Base-by-base conservation (phyloP, 2,113 vertebrate species). In the Notechis scutatus region DNA sequence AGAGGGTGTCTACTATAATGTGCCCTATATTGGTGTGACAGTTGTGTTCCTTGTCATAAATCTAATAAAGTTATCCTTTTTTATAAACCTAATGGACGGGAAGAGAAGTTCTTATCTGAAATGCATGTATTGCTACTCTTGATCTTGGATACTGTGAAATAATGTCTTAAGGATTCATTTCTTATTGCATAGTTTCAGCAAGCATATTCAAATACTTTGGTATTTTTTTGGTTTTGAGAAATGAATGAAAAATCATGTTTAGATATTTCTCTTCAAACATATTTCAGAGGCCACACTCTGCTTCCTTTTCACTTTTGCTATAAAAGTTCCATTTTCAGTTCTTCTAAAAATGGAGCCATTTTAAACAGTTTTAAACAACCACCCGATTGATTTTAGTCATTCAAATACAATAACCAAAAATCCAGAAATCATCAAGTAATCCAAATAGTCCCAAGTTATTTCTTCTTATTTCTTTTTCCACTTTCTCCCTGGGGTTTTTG, bases 61-160 rank as follows among this genome's bases (percentile, higher is more conserved):
- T 95, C 96, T 97, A 96, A 97, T 96, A 97, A 92, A 94, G 95
- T 95, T 97, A 96, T 97, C 96, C 96, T 97, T 92, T 64, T 94
- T 94, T 93, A 90, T 90, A 95, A 96, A 95, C 93, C 92, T 86
- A 96, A 96, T 10, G 74, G 4, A 57, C 94, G 86, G 94, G 94
- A 94, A 93, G 95, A 95, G 91, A 95, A 94, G 85, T 20, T 89
- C 74, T 95, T 87, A 0, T 92, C n/a, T 52, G 89, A 94, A 94
- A 94, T 96, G 94, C 90, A 95, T 81, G 3, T 0, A 10, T 94
- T 92, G 93, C 91, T 97, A 92, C 94, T 97, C 96, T 96, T 96
- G 95, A 96, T 96, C 97, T 97, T 97, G 95, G 94, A 97, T 96
- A 95, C 93, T 92, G 90, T 56, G 3, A 96, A 92, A 94, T 8